Evolutionary conservation across 2,888 invertebrate genomes (phyloP), one percentile per base, ranked within the genome.

Genomic region (Bibio marci): DNA sequence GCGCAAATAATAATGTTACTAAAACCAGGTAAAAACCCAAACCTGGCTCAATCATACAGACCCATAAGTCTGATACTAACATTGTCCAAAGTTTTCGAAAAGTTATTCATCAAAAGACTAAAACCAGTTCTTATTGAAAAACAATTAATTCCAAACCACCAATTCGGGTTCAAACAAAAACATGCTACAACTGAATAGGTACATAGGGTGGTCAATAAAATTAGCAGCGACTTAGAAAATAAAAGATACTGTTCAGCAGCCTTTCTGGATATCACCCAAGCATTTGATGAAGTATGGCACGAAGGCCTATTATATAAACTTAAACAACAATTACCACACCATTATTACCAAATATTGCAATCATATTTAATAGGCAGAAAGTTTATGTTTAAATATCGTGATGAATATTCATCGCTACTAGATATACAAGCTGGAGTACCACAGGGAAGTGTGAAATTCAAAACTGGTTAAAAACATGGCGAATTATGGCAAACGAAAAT

Each of bases 391-490:
- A 35, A 38, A 32, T 30, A 30, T 15, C 17, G 22, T 12, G 18
- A 37, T n/a, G 43, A 37, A 35, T 25, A 14, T n/a, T 36, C 43
- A 8, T 39, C 38, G 5, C 13, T 32, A 32, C 3, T 14, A 7
- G 7, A 5, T 5, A 32, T 17, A 15, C 3, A 5, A 14, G 6
- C 31, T 4, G 31, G 15, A n/a, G 43, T 46, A 10, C 45, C 45
- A 1, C 48, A 50, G 34, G 49, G 48, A 4, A 49, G 48, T 32
- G 44, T 47, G 1, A 43, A 4, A 17, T 15, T 4, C 10, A 17
- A n/a, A 15, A 32, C 6, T 15, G 17, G 31, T 32, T 14, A 32
- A 32, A 15, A 17, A 32, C 14, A 32, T 17, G 22, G 22, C 22
- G 22, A 4, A 22, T 22, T 22, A 22, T 6, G 22, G 22, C 22